Base-by-base conservation (phyloP, 2,797 vertebrate species). In the Poecilia wingei region DNA sequence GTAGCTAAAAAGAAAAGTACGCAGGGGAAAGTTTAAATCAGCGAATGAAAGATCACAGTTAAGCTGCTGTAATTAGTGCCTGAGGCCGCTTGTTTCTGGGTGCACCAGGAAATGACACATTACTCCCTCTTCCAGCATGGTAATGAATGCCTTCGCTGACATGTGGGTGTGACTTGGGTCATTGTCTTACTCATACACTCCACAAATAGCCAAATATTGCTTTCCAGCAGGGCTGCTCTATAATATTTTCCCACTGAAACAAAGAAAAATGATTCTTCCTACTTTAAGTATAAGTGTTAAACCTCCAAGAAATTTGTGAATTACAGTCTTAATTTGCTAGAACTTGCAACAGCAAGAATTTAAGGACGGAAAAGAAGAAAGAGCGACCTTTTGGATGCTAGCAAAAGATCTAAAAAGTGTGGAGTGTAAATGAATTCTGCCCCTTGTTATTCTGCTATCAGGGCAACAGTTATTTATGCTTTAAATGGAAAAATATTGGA, bases 121-220 rank as follows among this genome's bases (percentile, higher is more conserved):
- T 85, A 73, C 83, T 78, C 77, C 64, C 80, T 86, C 76, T 78
- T 77, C 47, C 57, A 72, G 59, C 66, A 61, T 12, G 8, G 92
- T 93, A 95, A 95, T 94, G 90, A 93, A 92, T 74, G 90, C 89
- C 80, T 93, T 43, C 39, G 87, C 82, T 87, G 89, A 87, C 88
- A 93, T 75, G 90, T 87, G 91, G 92, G 90, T 80, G 88, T 83
- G 72, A 88, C 93, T 93, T 90, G 84, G 88, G 84, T 93, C 91
- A 89, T 91, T 88, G 81, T 90, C 83, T 91, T 91, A 92, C 87
- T 90, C 91, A 90, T 81, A 5, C 1, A 0, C 57, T 89, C 88
- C 91, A 75, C 45, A 94, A 95, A 95, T 93, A 95, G 84, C 64
- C 68, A 61, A 80, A 84, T 86, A 85, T 86, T 82, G 76, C 76